Evolutionary conservation across 2,113 vertebrate species (phyloP).

Genomic region (Cheirogaleus medius): DNA sequence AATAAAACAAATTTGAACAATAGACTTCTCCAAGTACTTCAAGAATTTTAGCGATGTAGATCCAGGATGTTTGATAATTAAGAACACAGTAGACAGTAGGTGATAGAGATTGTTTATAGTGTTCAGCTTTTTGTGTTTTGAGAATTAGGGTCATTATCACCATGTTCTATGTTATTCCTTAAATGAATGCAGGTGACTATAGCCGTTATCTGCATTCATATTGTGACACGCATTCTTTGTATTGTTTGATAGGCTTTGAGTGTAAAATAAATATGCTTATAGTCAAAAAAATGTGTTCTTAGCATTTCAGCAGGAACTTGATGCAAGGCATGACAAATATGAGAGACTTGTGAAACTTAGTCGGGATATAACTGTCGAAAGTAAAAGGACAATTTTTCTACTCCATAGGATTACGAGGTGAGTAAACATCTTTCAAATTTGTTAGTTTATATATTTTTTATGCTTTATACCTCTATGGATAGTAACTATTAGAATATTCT

Average conservation of each 20-base stretch:
- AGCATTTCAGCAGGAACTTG: slow-evolving; percentile 97
- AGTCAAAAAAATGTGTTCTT: background rate
- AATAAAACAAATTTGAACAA: background rate
- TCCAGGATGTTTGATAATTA: background rate
- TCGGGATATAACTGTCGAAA: slow-evolving; percentile 97
- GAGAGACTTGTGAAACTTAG: slow-evolving; percentile 97
- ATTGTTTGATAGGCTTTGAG: background rate
- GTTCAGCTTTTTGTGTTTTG: background rate
- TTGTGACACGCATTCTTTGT: background rate
- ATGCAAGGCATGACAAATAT: slow-evolving; percentile 95
- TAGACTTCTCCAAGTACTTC: background rate
- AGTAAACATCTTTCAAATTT: slow-evolving; percentile 48
- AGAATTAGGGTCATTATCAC: background rate
- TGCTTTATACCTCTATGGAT: slow-evolving; percentile 24
- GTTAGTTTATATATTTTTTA: background rate
- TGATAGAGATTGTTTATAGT: background rate
- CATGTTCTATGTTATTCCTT: background rate
- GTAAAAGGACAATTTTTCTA: slow-evolving; percentile 97
- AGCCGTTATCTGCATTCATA: too few species aligned
- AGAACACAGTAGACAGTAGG: background rate
- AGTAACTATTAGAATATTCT: background rate
- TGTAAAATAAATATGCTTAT: background rate
- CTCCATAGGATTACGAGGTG: slow-evolving; percentile 96
- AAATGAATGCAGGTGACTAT: too few species aligned
- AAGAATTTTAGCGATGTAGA: background rate